These are phyloP conservation scores for Geococcyx californianus DNA, from an alignment of 2,113 vertebrate genomes.

Conservation along the genomic window DNA sequence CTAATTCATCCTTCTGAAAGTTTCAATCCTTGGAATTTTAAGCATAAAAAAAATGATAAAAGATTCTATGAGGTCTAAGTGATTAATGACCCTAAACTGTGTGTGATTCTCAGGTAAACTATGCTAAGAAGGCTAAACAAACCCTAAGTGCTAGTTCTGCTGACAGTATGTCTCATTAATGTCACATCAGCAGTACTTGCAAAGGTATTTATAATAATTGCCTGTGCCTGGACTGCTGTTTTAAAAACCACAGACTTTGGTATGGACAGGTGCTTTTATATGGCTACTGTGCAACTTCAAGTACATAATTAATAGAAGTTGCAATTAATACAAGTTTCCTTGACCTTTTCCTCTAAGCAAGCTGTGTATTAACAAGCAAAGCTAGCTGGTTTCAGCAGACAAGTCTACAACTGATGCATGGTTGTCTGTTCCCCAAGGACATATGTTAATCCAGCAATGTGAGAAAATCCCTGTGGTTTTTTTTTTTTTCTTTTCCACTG, in stretches of 20 bases:
- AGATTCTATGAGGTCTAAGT: neutral
- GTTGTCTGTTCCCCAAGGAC: constrained; percentile 21
- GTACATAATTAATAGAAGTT: neutral
- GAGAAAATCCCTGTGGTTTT: neutral
- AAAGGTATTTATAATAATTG: neutral
- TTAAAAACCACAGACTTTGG: neutral
- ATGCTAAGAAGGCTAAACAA: neutral
- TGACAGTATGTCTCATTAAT: neutral
- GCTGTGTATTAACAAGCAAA: neutral
- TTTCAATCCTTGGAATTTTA: neutral
- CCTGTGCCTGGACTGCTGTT: neutral
- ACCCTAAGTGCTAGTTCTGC: neutral
- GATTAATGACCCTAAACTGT: neutral
- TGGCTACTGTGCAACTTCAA: neutral
- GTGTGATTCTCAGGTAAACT: neutral
- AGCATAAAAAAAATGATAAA: neutral
- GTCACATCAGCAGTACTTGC: neutral
- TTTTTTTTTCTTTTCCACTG: neutral
- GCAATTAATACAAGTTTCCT: neutral
- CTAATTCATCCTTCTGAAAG: neutral
- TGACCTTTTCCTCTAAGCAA: constrained; percentile 38
- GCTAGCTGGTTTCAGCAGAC: neutral
- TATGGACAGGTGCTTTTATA: neutral
- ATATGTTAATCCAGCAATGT: constrained; percentile 19
- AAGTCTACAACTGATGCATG: neutral